Evolutionary conservation across 2,797 vertebrate genomes (phyloP), one percentile per base, ranked within the genome.

Genomic region (Protonibea diacanthus): DNA sequence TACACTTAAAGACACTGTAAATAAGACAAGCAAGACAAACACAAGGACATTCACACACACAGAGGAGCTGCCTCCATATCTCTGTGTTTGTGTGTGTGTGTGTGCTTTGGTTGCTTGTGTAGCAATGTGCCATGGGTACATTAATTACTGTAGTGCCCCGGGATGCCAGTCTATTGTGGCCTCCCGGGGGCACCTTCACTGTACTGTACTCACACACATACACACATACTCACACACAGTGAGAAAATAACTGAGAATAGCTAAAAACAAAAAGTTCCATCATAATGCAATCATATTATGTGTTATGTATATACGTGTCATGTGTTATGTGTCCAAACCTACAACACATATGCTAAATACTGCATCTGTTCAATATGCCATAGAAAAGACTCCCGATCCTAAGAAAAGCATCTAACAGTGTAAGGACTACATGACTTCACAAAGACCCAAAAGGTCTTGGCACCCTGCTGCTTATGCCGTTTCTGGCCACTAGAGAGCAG

Each of bases 401-500:
- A 66, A 6, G 15, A 64, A 74, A 76, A 79, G 51, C 52, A 38
- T 9, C n/a, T 25, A 48, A 67, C 45, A 29, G 45, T 66, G 55
- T 8, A 33, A 20, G 45, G 38, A 74, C 71, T 12, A 4, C 17
- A 78, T 75, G 83, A 84, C 77, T 89, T 90, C 82, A 80, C 56
- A 65, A 25, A 27, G 27, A 59, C 12, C 17, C 27, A 12, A n/a
- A 73, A 15, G 49, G 59, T 69, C 59, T 40, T 27, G 7, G 78
- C 40, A 51, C 2, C 13, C 33, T 63, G 52, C 62, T 76, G 74
- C 23, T 79, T 45, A 64, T 71, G 17, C 72, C 52, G 7, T 38
- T 56, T 48, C 13, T 51, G 61, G 40, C 87, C 94, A 94, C 91
- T 90, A 93, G 94, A 90, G 92, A 67, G 89, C 76, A 87, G 68